Evolutionary conservation across 2,888 invertebrate genomes (phyloP).

Genomic region (Rhagonycha fulva): DNA sequence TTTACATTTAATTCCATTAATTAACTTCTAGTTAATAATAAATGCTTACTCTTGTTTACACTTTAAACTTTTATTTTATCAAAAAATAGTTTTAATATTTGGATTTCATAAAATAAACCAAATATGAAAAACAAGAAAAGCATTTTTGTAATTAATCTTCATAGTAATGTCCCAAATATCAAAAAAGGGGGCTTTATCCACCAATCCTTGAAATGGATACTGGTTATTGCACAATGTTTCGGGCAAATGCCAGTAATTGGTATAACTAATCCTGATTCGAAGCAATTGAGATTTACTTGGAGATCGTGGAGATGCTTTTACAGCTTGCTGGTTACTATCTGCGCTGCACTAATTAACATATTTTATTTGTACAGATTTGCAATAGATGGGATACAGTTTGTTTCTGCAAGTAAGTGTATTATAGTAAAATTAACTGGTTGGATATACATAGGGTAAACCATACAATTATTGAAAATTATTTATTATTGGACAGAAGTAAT

Average conservation of each 20-base stretch:
- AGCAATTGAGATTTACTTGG: constrained; percentile 26
- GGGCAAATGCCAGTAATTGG: constrained; percentile 30
- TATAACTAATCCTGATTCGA: constrained; percentile 7
- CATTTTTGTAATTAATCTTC: not conserved
- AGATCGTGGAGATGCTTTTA: constrained; percentile 18
- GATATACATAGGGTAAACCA: too few relatives aligned
- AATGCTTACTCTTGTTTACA: not conserved
- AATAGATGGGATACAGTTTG: not conserved
- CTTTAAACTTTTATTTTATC: not conserved
- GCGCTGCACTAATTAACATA: not conserved
- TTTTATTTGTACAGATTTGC: not conserved
- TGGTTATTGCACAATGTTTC: constrained; percentile 31
- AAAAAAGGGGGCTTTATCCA: constrained; percentile 1
- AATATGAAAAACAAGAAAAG: not conserved
- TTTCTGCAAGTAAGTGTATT: constrained; percentile 6
- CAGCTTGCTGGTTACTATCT: not conserved
- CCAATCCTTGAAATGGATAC: constrained; percentile 17
- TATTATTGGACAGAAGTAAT: too few relatives aligned
- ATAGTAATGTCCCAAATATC: not conserved
- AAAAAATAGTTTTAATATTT: not conserved
- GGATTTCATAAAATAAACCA: not conserved
- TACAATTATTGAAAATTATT: too few relatives aligned
- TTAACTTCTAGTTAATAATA: not conserved
- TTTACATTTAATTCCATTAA: not conserved
- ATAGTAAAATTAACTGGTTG: not conserved